A percentile compares a stretch with the other conserved stretches of the same genome.
These are phyloP conservation scores for Bombus picipes DNA, from an alignment of 1,140 invertebrate genomes.

Conservation along the genomic window DNA sequence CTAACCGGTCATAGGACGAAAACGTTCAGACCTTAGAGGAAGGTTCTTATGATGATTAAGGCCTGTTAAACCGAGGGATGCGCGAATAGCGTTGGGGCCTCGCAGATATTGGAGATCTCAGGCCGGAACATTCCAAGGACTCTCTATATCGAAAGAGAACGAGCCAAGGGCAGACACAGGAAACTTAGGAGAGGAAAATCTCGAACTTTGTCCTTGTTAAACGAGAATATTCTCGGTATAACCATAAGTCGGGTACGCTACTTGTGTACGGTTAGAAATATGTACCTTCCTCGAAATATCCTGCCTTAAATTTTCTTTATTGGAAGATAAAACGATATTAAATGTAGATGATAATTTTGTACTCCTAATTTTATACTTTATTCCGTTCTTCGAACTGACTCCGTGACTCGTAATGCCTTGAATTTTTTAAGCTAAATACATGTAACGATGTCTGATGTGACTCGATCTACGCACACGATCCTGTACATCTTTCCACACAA, in stretches of 20 bases:
- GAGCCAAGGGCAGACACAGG: conserved; percentile 15
- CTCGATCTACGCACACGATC: not conserved
- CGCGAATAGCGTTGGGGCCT: conserved; percentile 69
- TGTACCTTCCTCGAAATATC: conserved; percentile 11
- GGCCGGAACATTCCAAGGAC: conserved; percentile 71
- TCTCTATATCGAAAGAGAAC: conserved; percentile 48
- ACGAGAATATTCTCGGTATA: not conserved
- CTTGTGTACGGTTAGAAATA: not conserved
- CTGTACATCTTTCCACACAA: not conserved
- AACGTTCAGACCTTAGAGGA: conserved; percentile 63
- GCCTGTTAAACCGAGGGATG: conserved; percentile 75
- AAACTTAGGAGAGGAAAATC: conserved; percentile 26
- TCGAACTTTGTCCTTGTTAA: conserved; percentile 37
- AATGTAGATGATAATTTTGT: not conserved
- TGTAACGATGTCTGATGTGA: not conserved
- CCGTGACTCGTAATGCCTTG: not conserved
- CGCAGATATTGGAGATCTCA: conserved; percentile 73
- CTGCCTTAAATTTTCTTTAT: not conserved
- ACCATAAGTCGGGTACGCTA: not conserved
- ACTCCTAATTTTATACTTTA: not conserved
- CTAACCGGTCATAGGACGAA: conserved; percentile 62
- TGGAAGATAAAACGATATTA: not conserved
- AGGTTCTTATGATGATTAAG: conserved; percentile 76
- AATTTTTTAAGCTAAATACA: not conserved
- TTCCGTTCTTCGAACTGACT: not conserved